phyloP scores from a whole-genome alignment of 2,888 invertebrate species.

The Habrosyne pyritoides region DNA sequence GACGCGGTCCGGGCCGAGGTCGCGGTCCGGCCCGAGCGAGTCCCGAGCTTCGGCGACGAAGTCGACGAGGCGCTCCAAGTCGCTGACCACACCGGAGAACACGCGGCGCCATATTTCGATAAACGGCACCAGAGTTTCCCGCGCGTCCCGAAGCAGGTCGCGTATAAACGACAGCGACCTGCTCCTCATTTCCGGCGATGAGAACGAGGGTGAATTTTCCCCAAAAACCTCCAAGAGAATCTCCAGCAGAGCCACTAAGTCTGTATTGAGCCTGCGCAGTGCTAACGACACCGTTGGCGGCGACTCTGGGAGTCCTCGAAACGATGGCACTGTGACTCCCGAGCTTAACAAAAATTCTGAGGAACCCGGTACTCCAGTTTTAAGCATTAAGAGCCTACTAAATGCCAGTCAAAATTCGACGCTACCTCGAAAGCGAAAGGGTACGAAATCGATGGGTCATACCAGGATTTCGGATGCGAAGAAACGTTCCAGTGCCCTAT shows the following conservation, averaged over 20 bases:
- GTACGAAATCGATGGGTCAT: conserved; percentile 19
- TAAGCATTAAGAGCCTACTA: conserved; percentile 63
- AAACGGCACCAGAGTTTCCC: conserved; percentile 48
- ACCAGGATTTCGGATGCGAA: conserved; percentile 35
- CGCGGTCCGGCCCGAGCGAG: conserved; percentile 29
- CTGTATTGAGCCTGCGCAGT: conserved; percentile 6
- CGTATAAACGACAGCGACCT: conserved; percentile 58
- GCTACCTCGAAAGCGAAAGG: conserved; percentile 26
- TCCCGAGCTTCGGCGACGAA: conserved; percentile 20
- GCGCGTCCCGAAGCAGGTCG: conserved; percentile 52
- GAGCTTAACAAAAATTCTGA: conserved; percentile 54
- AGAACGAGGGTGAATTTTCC: conserved; percentile 36
- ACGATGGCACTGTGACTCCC: conserved; percentile 54
- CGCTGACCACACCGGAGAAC: conserved; percentile 51
- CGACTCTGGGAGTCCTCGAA: conserved; percentile 13
- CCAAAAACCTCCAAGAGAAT: conserved; percentile 44
- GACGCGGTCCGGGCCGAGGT: conserved; percentile 24
- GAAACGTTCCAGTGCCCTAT: conserved; percentile 30
- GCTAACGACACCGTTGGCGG: conserved; percentile 7
- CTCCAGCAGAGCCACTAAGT: conserved; percentile 23
- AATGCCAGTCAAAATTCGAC: conserved; percentile 50
- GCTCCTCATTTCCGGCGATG: conserved; percentile 38
- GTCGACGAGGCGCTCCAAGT: conserved; percentile 41
- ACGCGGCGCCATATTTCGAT: conserved; percentile 42
- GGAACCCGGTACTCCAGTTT: conserved; percentile 61